Conservation (phyloP, 2,113 vertebrate species). For the Camelus bactrianus region DNA sequence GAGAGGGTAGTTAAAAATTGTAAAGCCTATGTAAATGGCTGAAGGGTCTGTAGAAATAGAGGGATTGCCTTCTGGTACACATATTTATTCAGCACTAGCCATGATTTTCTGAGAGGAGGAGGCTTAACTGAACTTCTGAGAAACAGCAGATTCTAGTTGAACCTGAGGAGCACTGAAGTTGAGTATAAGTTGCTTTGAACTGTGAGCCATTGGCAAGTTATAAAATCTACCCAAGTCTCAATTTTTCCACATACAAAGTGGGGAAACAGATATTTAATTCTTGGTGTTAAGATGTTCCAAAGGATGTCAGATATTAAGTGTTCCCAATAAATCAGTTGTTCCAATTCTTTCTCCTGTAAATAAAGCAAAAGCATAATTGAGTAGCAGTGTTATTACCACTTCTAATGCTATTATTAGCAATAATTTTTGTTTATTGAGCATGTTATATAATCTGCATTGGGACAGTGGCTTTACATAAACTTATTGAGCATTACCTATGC, state of each 20-base stretch:
- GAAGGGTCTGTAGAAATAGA: background rate
- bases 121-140: constrained; percentile 22
- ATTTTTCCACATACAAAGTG: background rate
- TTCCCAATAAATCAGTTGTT: background rate
- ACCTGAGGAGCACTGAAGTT: background rate
- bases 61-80: background rate
- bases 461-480: background rate
- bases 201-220: constrained; percentile 5
- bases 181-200: background rate
- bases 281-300: constrained; percentile 29
- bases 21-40: background rate
- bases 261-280: background rate
- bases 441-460: background rate
- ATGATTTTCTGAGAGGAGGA: background rate
- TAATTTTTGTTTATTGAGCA: background rate
- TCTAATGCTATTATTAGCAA: background rate
- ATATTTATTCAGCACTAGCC: background rate
- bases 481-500: background rate
- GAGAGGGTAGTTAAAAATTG: background rate
- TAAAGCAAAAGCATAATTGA: background rate
- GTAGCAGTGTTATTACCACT: background rate
- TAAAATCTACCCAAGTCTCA: background rate
- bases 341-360: background rate
- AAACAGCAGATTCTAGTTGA: background rate
- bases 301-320: background rate